phyloP scores from a whole-genome alignment of 2,888 invertebrate species.

The Pristionchus japonicus region DNA sequence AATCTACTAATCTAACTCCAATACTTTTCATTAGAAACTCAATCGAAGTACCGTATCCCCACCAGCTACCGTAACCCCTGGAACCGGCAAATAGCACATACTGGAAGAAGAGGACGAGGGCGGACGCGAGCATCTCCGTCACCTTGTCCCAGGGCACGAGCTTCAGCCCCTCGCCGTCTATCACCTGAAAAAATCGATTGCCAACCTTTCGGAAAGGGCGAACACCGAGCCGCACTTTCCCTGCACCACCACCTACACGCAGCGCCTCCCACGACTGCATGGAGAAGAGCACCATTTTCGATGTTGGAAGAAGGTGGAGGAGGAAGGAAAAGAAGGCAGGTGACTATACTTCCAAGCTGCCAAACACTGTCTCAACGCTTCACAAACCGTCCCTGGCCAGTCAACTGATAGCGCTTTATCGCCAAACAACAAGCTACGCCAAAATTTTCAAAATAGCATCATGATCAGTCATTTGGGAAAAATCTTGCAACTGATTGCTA shows the following conservation, averaged over 20 bases:
- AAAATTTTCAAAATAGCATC: background rate
- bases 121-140: slow-evolving; percentile 25
- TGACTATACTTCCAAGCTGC: background rate
- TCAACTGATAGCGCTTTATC: background rate
- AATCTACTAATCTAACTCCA: too few species aligned
- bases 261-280: background rate
- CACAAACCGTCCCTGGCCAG: background rate
- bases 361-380: background rate
- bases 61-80: background rate
- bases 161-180: slow-evolving; percentile 65
- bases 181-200: slow-evolving; percentile 49
- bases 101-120: slow-evolving; percentile 41
- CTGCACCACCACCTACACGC: background rate
- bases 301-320: background rate
- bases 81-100: background rate
- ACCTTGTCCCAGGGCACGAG: slow-evolving; percentile 63
- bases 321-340: background rate
- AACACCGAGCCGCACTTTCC: background rate
- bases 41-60: too few species aligned
- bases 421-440: background rate
- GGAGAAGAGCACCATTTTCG: background rate
- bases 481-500: background rate
- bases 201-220: background rate
- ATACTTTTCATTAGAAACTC: too few species aligned
- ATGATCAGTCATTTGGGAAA: background rate